phyloP scores from a whole-genome alignment of 2,888 invertebrate species.

The Agapetus fuscipes region DNA sequence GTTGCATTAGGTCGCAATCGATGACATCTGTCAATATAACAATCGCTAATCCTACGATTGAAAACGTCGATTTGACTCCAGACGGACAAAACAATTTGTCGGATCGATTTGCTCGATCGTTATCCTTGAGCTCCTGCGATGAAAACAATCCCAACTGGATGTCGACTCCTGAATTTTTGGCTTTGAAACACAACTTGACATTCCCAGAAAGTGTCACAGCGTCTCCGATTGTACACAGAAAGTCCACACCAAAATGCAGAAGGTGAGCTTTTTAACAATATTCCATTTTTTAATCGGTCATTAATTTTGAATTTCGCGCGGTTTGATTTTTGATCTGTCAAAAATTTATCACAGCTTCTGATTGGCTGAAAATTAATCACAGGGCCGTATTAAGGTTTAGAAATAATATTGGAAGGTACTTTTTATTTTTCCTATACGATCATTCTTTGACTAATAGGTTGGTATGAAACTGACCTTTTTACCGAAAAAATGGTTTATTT shows the following conservation, averaged over 20 bases:
- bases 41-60: constrained; percentile 64
- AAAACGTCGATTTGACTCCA: constrained; percentile 59
- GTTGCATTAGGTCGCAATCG: constrained; percentile 45
- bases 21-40: constrained; percentile 58
- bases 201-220: constrained; percentile 74
- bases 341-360: too few relatives aligned
- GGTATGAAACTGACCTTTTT: too few relatives aligned
- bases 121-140: constrained; percentile 56
- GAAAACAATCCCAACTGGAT: constrained; percentile 73
- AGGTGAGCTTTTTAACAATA: constrained; percentile 30
- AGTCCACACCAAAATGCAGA: constrained; percentile 52
- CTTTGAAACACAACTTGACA: constrained; percentile 68
- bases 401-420: too few relatives aligned
- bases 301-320: too few relatives aligned
- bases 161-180: constrained; percentile 69
- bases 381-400: too few relatives aligned
- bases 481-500: too few relatives aligned
- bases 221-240: constrained; percentile 61
- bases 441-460: too few relatives aligned
- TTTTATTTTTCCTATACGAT: too few relatives aligned
- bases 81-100: constrained; percentile 44
- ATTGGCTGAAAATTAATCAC: too few relatives aligned
- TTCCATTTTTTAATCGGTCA: neutral
- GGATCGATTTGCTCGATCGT: constrained; percentile 49
- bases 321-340: too few relatives aligned